Base-by-base conservation (phyloP, 1,140 invertebrate species). In the Drosophila athabasca region DNA sequence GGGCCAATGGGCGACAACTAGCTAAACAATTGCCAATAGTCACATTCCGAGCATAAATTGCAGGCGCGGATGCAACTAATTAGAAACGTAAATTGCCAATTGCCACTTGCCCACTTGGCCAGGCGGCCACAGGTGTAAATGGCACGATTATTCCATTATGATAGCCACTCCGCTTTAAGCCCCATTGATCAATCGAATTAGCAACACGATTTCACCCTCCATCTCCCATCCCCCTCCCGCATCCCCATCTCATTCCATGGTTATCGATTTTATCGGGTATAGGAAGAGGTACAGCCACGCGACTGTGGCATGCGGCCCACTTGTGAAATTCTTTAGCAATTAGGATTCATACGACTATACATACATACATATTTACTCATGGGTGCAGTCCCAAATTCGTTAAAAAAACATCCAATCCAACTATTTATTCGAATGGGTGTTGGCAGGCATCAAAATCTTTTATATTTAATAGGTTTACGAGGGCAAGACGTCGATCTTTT, bases 181-280 rank as follows among this genome's bases (percentile, higher is more conserved):
- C 26, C 29, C 54, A 62, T 87, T 87, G 83, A 88, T 88, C 62
- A 69, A 82, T 88, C 69, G 19, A 88, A 87, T 88, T 85, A 85
- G 82, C 82, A 68, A 61, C 3, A 39, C 29, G 41, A 50, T 67
- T 71, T 59, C 9, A 11, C 35, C 35, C 11, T 11, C 1, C 35
- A 19, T 19, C 17, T 19, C 1, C 17, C 0, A 0, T 19, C 1
- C 17, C 0, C 17, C 17, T 19, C 3, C 35, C 35, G n/a, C n/a
- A 13, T 1, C 35, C 31, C 8, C 3, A 35, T 35, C 13, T 78
- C 75, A 82, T 82, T 70, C 41, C 51, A 59, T 50, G 49, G 19
- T 74, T 64, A 73, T 72, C 9, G 51, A 5, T 52, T 51, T 43
- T 31, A 72, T 46, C 31, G 43, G 6, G 7, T 26, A 26, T n/a